Conservation (phyloP, 30 jellyfish, hydroid and myxozoan genomes). For the Aurelia sp. region DNA sequence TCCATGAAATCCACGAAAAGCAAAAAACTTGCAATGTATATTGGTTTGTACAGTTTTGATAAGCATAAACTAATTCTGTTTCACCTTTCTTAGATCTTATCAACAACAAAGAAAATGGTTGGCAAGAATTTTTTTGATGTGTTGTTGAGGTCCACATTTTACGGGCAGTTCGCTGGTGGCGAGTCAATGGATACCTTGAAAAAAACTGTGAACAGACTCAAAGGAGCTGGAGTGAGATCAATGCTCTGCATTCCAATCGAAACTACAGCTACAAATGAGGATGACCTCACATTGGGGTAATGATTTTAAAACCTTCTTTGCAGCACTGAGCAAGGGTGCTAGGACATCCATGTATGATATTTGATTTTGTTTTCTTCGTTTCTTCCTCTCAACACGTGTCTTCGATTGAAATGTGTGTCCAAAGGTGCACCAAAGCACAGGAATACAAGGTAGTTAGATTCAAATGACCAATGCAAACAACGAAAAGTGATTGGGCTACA, state of each 20-base stretch:
- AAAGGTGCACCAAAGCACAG: no score
- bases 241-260: constrained; percentile 93
- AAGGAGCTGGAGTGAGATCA: constrained; percentile 66
- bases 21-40: no score
- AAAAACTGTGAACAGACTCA: constrained; percentile 33
- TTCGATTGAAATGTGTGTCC: no score
- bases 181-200: constrained; percentile 54
- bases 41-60: no score
- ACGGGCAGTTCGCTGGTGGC: constrained; percentile 97
- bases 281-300: constrained; percentile 41
- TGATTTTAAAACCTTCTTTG: background rate
- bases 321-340: background rate
- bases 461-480: no score
- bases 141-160: constrained; percentile 80
- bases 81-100: constrained; percentile 35
- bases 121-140: constrained; percentile 57
- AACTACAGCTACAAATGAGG: constrained; percentile 41
- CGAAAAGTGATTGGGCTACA: no score
- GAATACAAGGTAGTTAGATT: no score
- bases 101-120: constrained; percentile 45
- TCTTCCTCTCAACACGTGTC: no score
- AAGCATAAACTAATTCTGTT: background rate
- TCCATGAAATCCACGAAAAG: no score
- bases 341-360: background rate
- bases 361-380: no score